Evolutionary conservation across 2,113 vertebrate genomes (phyloP), one percentile per base, ranked within the genome.

Genomic region (Lepisosteus oculatus): DNA sequence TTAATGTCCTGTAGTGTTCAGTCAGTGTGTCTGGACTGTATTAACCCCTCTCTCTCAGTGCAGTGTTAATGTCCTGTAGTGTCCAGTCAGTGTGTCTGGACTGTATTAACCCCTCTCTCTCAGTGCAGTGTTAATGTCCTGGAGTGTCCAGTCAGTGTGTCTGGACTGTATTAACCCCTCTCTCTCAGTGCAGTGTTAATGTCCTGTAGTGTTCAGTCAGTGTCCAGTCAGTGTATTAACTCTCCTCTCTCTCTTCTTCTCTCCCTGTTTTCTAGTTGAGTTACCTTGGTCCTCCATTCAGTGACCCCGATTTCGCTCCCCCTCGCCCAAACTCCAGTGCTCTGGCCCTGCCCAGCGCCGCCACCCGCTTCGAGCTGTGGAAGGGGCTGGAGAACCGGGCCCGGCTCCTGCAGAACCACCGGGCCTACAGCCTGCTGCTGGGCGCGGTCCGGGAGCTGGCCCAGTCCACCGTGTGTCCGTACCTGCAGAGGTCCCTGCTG

Each of bases 201-300:
- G 29, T 29, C 29, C 29, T 29, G 29, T 17, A 17, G 15, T 17
- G 15, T 17, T 17, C 15, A 17, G 15, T 17, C 1, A 51, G 47
- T 51, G 47, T 51, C 47, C 47, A 51, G 47, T 51, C 47, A 51
- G 47, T 51, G 47, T 51, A 51, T 6, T 51, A 6, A 51, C n/a
- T 43, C 11, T 72, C 42, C 62, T 61, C 57, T 61, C n/a, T 51
- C 62, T 43, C 13, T 76, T 70, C 51, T 61, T 72, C 68, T 57
- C 42, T 54, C 67, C 45, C 9, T 43, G 3, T 9, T 2, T 8
- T 44, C 8, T 59, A 98, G 96, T 88, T 98, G 81, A 95, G 95
- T 73, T 99, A 98, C 86, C 90, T 98, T 6, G 96, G 96, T 0
- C 95, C 97, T 8, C 96, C 97, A 1, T 99, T 99, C 90, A 97